phyloP scores from a whole-genome alignment of 2,888 invertebrate genomes.

The Ditula angustiorana region DNA sequence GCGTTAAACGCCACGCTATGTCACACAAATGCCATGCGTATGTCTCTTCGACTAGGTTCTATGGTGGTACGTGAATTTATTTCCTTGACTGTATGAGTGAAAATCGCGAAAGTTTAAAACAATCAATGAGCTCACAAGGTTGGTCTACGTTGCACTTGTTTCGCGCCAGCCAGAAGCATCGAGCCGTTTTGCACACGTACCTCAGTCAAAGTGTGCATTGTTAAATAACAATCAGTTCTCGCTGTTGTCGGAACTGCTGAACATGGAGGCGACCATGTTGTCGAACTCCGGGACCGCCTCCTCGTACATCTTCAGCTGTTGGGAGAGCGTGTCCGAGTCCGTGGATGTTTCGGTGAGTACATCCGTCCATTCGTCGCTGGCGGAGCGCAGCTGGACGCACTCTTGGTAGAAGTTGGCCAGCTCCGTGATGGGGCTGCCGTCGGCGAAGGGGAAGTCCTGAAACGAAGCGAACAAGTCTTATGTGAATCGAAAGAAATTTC shows the following conservation, averaged over 20 bases:
- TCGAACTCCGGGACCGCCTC: conserved; percentile 91
- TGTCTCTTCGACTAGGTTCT: no score
- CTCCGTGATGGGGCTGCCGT: conserved; percentile 89
- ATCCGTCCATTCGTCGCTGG: conserved; percentile 67
- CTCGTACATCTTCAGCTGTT: conserved; percentile 91
- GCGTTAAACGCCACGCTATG: no score
- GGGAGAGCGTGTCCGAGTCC: conserved; percentile 86
- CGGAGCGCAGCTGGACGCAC: conserved; percentile 88
- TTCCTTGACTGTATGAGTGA: no score
- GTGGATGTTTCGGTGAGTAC: conserved; percentile 53
- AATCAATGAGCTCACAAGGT: no score
- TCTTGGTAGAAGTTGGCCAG: conserved; percentile 92
- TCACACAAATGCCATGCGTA: no score
- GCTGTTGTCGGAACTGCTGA: conserved; percentile 75
- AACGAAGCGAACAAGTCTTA: conserved; percentile 29
- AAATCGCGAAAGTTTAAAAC: no score
- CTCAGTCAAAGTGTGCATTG: not conserved
- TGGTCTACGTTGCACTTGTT: no score
- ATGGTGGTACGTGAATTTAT: no score
- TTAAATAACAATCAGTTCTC: not conserved
- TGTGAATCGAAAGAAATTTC: no score
- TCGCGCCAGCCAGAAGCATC: no score
- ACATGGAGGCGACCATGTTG: conserved; percentile 89
- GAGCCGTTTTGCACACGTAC: not conserved
- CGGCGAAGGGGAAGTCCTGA: conserved; percentile 93